Evolutionary conservation across 2,888 invertebrate genomes (phyloP), one percentile per base, ranked within the genome.

Genomic region (Rotaria sp.): DNA sequence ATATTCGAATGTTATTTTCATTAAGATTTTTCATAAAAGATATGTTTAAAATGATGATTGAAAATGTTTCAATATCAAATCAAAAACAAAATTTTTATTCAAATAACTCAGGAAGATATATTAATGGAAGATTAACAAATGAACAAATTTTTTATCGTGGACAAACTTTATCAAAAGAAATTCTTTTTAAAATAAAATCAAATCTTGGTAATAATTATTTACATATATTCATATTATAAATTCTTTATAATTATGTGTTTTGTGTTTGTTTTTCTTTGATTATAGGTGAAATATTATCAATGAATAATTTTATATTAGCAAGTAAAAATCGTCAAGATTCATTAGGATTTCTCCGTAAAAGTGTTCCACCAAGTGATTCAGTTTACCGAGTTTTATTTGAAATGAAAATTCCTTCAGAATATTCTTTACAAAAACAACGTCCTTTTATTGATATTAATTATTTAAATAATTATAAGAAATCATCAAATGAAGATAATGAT

Each of bases 251-350:
- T n/a, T n/a, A n/a, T n/a, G n/a, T n/a, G n/a, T n/a, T n/a, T n/a
- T n/a, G n/a, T n/a, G n/a, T n/a, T n/a, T n/a, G n/a, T 45, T 41
- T 24, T 13, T 38, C 10, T 8, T 18, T 38, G 2, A 75, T 67
- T 26, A 1, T 41, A 75, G 75, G 80, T n/a, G 80, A 80, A 80
- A 26, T 80, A 26, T 80, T 80, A 45, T 80, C 80, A 45, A 80
- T 80, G 26, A 80, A 80, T 45, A 80, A 80, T 80, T 80, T 45
- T 45, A 0, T 80, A 2, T 80, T 80, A n/a, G 45, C 80, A 45
- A 80, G 26, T n/a, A 80, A 80, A 45, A 80, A 80, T 80, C 80
- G 80, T 26, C 45, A 41, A n/a, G 41, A 45, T 80, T 45, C 41
- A 41, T 80, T 80, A 80, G 24, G 11, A n/a, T 26, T 24, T 13